Evolutionary conservation across 1,140 invertebrate species (phyloP).

Genomic region (Ceratosolen fusciceps): DNA sequence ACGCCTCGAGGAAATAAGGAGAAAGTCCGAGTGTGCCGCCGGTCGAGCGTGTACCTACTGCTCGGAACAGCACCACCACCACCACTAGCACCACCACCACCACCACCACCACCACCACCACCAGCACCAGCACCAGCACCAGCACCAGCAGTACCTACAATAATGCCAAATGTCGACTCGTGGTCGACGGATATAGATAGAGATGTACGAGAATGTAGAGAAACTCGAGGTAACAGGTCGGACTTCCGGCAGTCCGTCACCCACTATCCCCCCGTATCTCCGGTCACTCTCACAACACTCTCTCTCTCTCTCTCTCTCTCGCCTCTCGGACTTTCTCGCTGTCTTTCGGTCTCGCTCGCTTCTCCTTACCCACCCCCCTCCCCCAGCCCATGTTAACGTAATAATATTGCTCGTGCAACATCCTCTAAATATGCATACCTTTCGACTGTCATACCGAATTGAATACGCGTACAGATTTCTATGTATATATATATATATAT

Average conservation of each 20-base stretch:
- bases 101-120: background rate
- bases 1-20: constrained; percentile 11
- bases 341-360: too few species aligned
- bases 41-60: background rate
- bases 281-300: constrained; percentile 51
- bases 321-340: constrained; percentile 53
- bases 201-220: background rate
- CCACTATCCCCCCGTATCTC: constrained; percentile 6
- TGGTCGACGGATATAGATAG: constrained; percentile 30
- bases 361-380: constrained; percentile 39
- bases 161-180: constrained; percentile 20
- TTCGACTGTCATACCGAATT: constrained; percentile 46
- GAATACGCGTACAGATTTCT: background rate
- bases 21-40: background rate
- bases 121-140: constrained; percentile 19
- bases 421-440: constrained; percentile 69
- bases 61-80: constrained; percentile 41
- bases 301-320: constrained; percentile 60
- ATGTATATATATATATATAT: too few species aligned
- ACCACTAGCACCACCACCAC: constrained; percentile 15
- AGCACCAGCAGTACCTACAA: background rate
- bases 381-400: too few species aligned
- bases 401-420: constrained; percentile 61
- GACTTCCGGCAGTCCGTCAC: constrained; percentile 71
- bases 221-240: constrained; percentile 66